Evolutionary conservation across 2,888 invertebrate genomes (phyloP), one percentile per base, ranked within the genome.

Genomic region (Cyaniris semiargus): DNA sequence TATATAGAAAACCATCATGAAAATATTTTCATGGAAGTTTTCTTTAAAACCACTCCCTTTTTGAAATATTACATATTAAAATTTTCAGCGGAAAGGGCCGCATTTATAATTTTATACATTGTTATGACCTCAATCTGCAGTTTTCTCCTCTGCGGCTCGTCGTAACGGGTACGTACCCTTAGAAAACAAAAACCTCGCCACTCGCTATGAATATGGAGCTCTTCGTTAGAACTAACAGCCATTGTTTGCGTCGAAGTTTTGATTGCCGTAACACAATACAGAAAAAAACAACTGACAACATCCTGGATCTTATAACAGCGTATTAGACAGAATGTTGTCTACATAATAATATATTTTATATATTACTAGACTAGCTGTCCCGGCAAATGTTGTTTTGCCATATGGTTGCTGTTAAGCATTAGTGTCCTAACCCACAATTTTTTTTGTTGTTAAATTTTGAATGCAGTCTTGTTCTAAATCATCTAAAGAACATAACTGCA

Each of bases 161-260:
- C 18, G 18, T 53, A 53, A 53, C 0, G 13, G 13, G 48, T 4
- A 48, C 48, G 48, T 48, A 3, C 48, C 48, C 15, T 23, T 27
- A 23, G 27, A 15, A 1, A 66, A 18, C 66, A 27, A 66, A 66
- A 66, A 15, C 27, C 66, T 31, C 66, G 15, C 60, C 15, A 66
- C 66, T 15, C 66, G 66, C 66, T 31, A 66, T 66, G 66, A 66
- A 66, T 66, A 66, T 66, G 66, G 66, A 66, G 27, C 27, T 15
- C 66, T 71, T 71, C 38, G 71, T 71, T 71, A 71, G 71, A 66
- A 27, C 71, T 38, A 23, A 38, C 34, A 2, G 34, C n/a, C 38
- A 38, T 34, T 71, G 70, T 71, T 71, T 71, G 38, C n/a, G 34
- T 71, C 34, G n/a, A 71, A 71, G 38, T 71, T 71, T 71, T 71